Evolutionary conservation across 2,113 vertebrate genomes (phyloP).

Genomic region (Todiramphus chloris): DNA sequence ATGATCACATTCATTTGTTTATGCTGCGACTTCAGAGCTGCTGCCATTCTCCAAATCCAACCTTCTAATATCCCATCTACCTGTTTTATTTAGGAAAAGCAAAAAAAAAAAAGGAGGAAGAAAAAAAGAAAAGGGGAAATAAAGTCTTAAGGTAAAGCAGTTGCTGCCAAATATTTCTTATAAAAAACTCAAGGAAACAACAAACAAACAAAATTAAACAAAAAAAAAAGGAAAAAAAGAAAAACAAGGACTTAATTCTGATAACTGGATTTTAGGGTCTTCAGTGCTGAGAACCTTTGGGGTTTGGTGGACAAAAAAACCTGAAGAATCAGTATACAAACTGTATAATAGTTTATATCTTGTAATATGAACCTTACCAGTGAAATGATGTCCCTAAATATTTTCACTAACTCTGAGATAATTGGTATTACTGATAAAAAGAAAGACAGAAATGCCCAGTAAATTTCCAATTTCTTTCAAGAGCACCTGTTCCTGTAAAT

Average conservation of each 20-base stretch:
- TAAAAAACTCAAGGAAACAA: background rate
- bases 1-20: slow-evolving; percentile 81
- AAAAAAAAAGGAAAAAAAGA: too few relatives aligned
- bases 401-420: background rate
- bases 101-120: background rate
- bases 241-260: background rate
- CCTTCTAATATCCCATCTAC: slow-evolving; percentile 84
- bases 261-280: background rate
- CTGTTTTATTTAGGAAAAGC: slow-evolving; percentile 69
- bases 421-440: background rate
- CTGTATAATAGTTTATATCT: background rate
- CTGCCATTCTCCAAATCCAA: slow-evolving; percentile 86
- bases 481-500: background rate
- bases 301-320: background rate
- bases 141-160: background rate
- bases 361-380: background rate
- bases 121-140: background rate
- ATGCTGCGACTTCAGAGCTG: slow-evolving; percentile 75
- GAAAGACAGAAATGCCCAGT: background rate
- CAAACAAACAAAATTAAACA: background rate
- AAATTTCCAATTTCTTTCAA: background rate
- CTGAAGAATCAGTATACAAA: background rate
- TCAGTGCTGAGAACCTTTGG: background rate
- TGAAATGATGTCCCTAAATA: background rate
- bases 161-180: background rate